phyloP scores from a whole-genome alignment of 2,113 vertebrate genomes.

The Notiomystis cincta region DNA sequence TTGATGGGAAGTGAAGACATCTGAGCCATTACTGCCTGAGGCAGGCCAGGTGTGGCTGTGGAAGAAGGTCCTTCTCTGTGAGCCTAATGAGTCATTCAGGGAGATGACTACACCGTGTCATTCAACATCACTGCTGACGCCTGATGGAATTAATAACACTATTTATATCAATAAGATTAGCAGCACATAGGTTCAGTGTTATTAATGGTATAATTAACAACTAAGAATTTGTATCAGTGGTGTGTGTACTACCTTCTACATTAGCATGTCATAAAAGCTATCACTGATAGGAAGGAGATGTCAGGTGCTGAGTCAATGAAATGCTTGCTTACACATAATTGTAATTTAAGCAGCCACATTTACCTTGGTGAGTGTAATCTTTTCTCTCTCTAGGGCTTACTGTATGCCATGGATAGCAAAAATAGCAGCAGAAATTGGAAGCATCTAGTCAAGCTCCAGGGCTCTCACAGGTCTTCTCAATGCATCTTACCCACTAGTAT shows the following conservation, averaged over 20 bases:
- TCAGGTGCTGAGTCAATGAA: slow-evolving; percentile 14
- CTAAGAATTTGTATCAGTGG: not conserved
- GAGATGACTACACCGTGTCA: not conserved
- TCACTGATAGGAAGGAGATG: not conserved
- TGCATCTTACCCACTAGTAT: not conserved
- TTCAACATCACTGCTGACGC: slow-evolving; percentile 9
- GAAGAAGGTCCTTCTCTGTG: not conserved
- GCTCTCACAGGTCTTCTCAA: not conserved
- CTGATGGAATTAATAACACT: slow-evolving; percentile 20
- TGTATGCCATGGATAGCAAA: not conserved
- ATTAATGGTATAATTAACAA: slow-evolving; percentile 39
- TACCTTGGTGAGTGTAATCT: not conserved
- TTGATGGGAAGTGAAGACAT: not conserved
- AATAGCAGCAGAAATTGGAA: not conserved
- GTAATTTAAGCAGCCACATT: not conserved
- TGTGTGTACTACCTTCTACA: not conserved
- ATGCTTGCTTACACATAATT: not conserved
- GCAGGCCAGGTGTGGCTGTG: not conserved
- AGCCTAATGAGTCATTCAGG: slow-evolving; percentile 22
- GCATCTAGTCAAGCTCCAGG: not conserved
- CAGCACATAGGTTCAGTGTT: not conserved
- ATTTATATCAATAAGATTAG: slow-evolving; percentile 45
- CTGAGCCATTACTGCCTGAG: not conserved
- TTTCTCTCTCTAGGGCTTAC: not conserved
- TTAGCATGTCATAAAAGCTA: not conserved